Evolutionary conservation across 1,140 invertebrate genomes (phyloP).

Genomic region (Eubasilissa regina): DNA sequence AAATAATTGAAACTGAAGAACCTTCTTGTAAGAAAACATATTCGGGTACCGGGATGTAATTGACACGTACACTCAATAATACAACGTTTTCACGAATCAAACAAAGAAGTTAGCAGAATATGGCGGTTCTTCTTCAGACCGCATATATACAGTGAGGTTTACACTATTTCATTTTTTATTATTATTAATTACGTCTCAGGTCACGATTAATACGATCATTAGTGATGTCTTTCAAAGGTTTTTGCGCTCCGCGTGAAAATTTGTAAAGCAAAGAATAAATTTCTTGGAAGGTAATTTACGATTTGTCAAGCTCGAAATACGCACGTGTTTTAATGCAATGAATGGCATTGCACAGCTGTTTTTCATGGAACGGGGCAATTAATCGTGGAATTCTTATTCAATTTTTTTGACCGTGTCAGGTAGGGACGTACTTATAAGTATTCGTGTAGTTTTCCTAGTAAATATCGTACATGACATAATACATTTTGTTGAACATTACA

Average conservation of each 20-base stretch:
- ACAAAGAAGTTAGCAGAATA: slow-evolving; percentile 13
- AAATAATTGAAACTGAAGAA: no score
- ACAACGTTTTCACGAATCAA: not conserved
- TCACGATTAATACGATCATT: not conserved
- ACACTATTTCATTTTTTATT: not conserved
- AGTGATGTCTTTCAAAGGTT: slow-evolving; percentile 20
- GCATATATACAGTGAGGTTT: not conserved
- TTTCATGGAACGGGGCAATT: no score
- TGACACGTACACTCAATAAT: not conserved
- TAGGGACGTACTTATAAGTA: no score
- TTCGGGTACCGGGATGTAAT: not conserved
- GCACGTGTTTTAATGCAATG: slow-evolving; percentile 17
- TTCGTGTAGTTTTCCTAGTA: no score
- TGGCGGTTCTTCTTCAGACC: not conserved
- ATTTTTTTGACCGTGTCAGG: no score
- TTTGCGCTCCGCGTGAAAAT: not conserved
- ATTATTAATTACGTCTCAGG: not conserved
- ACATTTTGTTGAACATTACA: no score
- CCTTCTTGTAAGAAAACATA: no score
- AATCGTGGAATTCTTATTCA: no score
- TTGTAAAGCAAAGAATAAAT: slow-evolving; percentile 1
- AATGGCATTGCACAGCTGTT: not conserved
- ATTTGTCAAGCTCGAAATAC: slow-evolving; percentile 12
- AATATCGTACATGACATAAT: no score
- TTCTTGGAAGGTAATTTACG: not conserved